Evolutionary conservation across 35 echinoderm and acorn worm genomes (phyloP), one percentile per base, ranked within the genome.

Genomic region (Ophioderma brevispina): DNA sequence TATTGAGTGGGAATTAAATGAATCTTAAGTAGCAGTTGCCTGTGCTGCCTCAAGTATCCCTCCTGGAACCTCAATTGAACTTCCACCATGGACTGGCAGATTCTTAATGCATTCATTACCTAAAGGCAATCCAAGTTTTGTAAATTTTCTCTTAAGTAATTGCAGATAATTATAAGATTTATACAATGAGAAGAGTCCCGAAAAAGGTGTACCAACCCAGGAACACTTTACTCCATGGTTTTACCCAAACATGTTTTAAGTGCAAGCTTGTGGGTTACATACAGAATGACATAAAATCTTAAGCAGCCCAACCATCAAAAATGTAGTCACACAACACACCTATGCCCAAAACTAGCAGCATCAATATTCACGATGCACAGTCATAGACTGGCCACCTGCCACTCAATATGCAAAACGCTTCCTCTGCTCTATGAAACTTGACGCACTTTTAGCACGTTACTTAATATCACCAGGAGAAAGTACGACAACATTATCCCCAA

Each of bases 321-420:
- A 8, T 21, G 21, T 52, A 8, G 8, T 52, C 46, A 11, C 46
- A n/a, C 46, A 52, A 52, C 46, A 52, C 46, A 21, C 46, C 21
- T 52, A 52, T 21, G 28, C 46, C 21, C 8, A 52, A 52, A 11
- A 52, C 8, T 52, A 21, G 21, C 46, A 11, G 8, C 59, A 70
- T 70, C 15, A 70, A 70, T 70, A 70, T 70, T 70, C 59, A 70
- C n/a, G n/a, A 70, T 30, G n/a, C 28, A 18, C 15, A 25, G 10
- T 30, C n/a, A 70, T 70, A 70, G 59, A 70, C 59, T 70, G n/a
- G 59, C 15, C 59, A 70, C 59, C 59, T 70, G 59, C 59, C 59
- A 70, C 59, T 70, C 59, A 70, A 70, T 30, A 70, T 70, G 59
- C 59, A 70, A 70, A 70, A 13, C 23, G n/a, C 17, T 3, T 70